Evolutionary conservation across 2,113 vertebrate genomes (phyloP), one percentile per base, ranked within the genome.

Genomic region (Lanius collurio): DNA sequence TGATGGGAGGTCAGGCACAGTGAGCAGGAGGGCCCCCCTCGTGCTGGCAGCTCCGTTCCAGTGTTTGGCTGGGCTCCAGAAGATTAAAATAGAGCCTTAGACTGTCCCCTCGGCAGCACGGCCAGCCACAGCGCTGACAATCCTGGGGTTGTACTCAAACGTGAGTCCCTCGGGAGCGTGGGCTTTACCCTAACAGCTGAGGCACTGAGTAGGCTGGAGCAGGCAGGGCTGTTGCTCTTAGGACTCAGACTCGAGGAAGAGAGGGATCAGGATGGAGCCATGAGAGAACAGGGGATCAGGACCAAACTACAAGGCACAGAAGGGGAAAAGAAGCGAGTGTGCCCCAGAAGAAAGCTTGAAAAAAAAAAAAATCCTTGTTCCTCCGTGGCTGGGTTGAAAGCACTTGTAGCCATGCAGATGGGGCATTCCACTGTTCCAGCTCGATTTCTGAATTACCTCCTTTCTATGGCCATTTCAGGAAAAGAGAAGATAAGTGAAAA

Each of bases 71-170:
- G 69, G 65, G 39, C 64, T 94, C 97, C 97, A 97, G 94, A 81
- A 96, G 94, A 96, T 97, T 96, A 96, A 97, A 97, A 97, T 97
- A 96, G 95, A 95, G 95, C 93, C 95, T 97, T 95, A 97, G 96
- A 96, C 92, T 95, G 94, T 97, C 96, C 95, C 94, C 94, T 96
- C 91, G 7, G 91, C 96, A 95, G 89, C 79, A 75, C 83, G 82
- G 94, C 87, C 87, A 94, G 97, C 95, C 87, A 85, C 78, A 91
- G 93, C 67, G 70, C 94, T 96, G 96, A 97, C 97, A 97, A 97
- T 93, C 96, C 96, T 68, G 93, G 91, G 85, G 96, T 96, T 97
- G 97, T 96, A 81, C 94, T 97, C 96, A 91, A 96, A 95, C 93
- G 91, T 85, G 94, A 93, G 95, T 95, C 97, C 93, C 91, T 11